These are phyloP conservation scores for Abrostola tripartita DNA, from an alignment of 2,888 invertebrate genomes.

Conservation along the genomic window DNA sequence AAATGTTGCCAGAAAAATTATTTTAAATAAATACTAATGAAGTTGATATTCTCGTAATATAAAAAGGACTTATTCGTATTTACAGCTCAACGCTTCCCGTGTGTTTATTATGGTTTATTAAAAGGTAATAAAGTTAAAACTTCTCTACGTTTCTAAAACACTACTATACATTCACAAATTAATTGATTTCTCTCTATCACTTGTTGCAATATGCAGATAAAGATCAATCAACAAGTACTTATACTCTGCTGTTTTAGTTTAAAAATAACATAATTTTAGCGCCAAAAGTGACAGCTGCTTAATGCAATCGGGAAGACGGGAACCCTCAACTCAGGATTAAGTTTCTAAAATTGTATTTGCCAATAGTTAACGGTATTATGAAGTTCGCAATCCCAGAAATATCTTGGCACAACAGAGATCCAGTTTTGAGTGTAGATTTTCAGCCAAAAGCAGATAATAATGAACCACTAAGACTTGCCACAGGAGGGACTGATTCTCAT, in stretches of 20 bases:
- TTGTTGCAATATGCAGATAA: no score
- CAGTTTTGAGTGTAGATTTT: conserved; percentile 96
- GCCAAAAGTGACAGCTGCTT: conserved; percentile 36
- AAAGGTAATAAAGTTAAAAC: no score
- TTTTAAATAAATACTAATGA: background rate
- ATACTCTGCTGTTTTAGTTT: no score
- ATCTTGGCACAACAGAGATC: conserved; percentile 99
- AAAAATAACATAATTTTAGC: conserved; percentile 26
- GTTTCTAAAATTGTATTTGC: background rate
- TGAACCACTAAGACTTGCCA: conserved; percentile 93
- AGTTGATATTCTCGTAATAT: no score
- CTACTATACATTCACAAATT: no score
- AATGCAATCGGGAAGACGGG: background rate
- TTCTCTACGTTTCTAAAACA: no score
- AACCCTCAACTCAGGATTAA: background rate
- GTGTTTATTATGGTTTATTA: background rate
- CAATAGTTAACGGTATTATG: conserved; percentile 87
- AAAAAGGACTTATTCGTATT: background rate
- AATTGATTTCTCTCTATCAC: no score
- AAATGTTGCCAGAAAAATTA: background rate
- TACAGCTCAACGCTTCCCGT: background rate
- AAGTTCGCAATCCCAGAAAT: conserved; percentile 99
- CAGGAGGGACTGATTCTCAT: conserved; percentile 96
- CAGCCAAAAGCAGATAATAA: conserved; percentile 89
- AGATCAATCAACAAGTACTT: no score